A percentile compares a stretch with the other conserved stretches of the same genome.
Evolutionary conservation across 1,140 invertebrate species (phyloP).

Genomic region (Caenorhabditis brenneri): DNA sequence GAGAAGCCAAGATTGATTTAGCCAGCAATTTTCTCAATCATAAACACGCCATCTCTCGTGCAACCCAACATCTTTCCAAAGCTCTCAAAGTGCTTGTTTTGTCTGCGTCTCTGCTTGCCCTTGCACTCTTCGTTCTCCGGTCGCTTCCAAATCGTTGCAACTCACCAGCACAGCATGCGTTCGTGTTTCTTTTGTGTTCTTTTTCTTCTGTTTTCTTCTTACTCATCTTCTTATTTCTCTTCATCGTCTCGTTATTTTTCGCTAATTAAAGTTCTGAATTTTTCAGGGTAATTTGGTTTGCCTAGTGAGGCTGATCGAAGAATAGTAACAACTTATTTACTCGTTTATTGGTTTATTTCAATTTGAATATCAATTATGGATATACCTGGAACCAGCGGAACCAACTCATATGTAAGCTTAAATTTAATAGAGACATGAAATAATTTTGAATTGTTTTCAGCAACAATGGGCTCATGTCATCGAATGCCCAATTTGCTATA

Average conservation of each 20-base stretch:
- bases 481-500: slow-evolving; percentile 44
- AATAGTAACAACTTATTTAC: not conserved
- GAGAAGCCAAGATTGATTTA: no score
- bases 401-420: not conserved
- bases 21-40: not conserved
- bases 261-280: not conserved
- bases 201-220: not conserved
- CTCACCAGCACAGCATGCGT: not conserved
- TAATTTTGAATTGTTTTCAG: not conserved
- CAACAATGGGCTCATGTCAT: slow-evolving; percentile 37
- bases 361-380: not conserved
- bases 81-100: slow-evolving; percentile 10
- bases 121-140: not conserved
- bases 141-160: not conserved
- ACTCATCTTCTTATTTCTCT: not conserved
- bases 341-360: not conserved
- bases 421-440: not conserved
- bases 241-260: not conserved
- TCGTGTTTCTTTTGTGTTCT: not conserved
- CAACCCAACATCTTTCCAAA: not conserved
- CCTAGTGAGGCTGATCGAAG: not conserved
- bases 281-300: slow-evolving; percentile 19
- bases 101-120: not conserved
- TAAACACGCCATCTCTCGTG: slow-evolving; percentile 18
- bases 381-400: not conserved